Evolutionary conservation across 2,113 vertebrate genomes (phyloP).

Genomic region (Chloebia gouldiae): DNA sequence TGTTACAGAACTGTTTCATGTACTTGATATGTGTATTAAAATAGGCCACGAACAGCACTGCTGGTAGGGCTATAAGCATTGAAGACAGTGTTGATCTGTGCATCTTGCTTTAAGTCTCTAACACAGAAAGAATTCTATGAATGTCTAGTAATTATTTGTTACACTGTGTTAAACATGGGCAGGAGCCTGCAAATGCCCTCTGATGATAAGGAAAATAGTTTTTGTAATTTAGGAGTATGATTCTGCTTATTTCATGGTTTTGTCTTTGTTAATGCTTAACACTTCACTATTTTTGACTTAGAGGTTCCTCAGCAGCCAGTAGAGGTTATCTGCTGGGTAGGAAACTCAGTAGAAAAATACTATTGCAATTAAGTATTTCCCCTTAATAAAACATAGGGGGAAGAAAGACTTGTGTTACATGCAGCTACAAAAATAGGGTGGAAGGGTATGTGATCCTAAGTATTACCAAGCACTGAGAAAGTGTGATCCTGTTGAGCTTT

Average conservation of each 20-base stretch:
- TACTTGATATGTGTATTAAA: not conserved
- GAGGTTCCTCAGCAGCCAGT: not conserved
- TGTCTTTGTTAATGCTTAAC: not conserved
- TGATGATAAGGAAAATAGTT: not conserved
- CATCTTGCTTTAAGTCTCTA: not conserved
- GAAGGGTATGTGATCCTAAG: not conserved
- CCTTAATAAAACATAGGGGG: not conserved
- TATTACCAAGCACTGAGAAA: not conserved
- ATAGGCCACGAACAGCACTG: not conserved
- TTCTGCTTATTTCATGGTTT: not conserved
- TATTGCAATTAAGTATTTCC: not conserved
- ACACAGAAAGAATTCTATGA: not conserved
- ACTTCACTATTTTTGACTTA: not conserved
- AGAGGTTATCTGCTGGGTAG: not conserved
- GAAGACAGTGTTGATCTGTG: not conserved
- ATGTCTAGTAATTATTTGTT: not conserved
- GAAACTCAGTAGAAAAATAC: not conserved
- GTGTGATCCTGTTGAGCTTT: not conserved
- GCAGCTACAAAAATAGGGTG: not conserved
- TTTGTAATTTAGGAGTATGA: not conserved
- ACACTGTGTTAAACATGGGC: not conserved
- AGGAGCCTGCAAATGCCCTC: not conserved
- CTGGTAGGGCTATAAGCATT: not conserved
- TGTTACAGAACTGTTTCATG: not conserved
- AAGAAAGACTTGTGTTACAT: not conserved